A percentile compares a stretch with the other conserved stretches of the same genome.
Conservation (phyloP, 2,797 vertebrate species). For the Lepilemur septentrionalis region DNA sequence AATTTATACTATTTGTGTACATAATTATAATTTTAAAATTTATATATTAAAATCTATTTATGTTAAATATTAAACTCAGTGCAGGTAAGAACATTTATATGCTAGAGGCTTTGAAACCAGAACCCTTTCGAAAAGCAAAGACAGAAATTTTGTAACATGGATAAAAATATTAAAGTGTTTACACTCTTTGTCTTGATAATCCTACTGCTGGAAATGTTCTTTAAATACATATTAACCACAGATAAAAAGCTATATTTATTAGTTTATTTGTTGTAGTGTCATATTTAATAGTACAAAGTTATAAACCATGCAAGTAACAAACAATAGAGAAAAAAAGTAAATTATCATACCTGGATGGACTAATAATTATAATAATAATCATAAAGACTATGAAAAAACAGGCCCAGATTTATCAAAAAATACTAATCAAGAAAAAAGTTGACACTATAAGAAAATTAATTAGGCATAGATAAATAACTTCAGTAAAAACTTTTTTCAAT, state of each 20-base stretch:
- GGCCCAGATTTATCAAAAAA: not conserved
- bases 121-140: not conserved
- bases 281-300: not conserved
- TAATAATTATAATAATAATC: not conserved
- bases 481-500: not conserved
- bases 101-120: not conserved
- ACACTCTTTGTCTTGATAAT: not conserved
- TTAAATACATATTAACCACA: not conserved
- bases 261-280: not conserved
- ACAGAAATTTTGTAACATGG: not conserved
- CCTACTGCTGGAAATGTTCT: not conserved
- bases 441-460: not conserved
- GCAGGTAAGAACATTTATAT: not conserved
- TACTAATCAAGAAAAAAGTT: slow-evolving; percentile 25
- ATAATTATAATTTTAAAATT: slow-evolving; percentile 23
- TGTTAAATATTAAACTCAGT: slow-evolving; percentile 17
- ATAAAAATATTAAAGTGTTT: slow-evolving; percentile 4
- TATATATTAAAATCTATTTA: slow-evolving; percentile 29
- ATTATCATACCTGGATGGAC: not conserved
- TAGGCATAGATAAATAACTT: not conserved
- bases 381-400: not conserved
- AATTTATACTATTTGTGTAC: not conserved
- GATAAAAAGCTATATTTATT: not conserved
- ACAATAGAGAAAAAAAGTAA: not conserved
- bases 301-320: not conserved